Conservation (phyloP, 2,113 vertebrate species). For the Pipra filicauda region DNA sequence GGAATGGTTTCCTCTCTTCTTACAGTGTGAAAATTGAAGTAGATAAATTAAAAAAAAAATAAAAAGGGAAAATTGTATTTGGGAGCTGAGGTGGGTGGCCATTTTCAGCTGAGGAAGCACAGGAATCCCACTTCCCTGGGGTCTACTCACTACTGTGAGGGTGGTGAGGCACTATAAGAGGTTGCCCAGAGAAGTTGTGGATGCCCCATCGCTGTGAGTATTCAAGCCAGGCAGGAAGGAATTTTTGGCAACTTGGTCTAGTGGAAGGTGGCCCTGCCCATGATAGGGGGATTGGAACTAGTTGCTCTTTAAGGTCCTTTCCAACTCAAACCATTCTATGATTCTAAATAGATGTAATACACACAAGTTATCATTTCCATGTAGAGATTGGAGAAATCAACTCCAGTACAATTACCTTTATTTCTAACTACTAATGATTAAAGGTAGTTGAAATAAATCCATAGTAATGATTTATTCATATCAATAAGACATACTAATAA, state of each 20-base stretch:
- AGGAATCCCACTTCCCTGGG: background rate
- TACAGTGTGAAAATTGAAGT: background rate
- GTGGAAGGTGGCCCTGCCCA: background rate
- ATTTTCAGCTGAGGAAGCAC: background rate
- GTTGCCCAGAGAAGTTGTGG: background rate
- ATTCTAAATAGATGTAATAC: background rate
- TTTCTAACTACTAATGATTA: background rate
- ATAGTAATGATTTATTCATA: background rate
- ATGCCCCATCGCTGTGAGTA: background rate
- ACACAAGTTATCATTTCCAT: background rate
- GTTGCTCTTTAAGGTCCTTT: background rate
- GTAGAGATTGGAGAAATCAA: background rate
- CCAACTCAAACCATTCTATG: background rate
- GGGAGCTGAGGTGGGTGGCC: too few species aligned
- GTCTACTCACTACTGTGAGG: background rate
- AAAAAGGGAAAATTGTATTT: background rate
- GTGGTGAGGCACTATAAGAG: background rate
- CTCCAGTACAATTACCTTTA: background rate
- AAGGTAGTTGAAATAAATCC: background rate
- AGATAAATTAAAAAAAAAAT: background rate
- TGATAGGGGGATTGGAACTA: background rate
- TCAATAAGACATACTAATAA: background rate
- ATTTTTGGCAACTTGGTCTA: background rate
- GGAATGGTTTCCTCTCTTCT: background rate
- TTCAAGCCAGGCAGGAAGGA: background rate